These are phyloP conservation scores for Xiphophorus couchianus DNA, from an alignment of 2,113 vertebrate genomes.

Conservation along the genomic window DNA sequence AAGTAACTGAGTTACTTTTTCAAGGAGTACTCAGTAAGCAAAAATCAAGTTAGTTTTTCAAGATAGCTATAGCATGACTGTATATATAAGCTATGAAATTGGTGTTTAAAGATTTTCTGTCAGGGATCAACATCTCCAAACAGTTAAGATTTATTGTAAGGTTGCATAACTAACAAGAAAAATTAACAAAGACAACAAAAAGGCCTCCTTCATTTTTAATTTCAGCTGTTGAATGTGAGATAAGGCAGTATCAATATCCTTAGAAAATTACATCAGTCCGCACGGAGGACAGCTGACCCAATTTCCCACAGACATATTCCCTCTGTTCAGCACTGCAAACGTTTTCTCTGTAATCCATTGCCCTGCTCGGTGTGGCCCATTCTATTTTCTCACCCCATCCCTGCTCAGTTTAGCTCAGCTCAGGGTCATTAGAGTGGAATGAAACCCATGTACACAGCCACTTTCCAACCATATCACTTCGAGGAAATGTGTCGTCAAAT, in stretches of 20 bases:
- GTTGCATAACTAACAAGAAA: no score
- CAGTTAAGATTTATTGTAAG: neutral
- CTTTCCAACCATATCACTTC: conserved; percentile 55
- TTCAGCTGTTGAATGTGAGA: neutral
- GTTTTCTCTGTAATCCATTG: conserved; percentile 39
- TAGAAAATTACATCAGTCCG: neutral
- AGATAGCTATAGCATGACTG: no score
- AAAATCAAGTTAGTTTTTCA: no score
- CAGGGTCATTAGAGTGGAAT: conserved; percentile 55
- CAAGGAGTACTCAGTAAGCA: no score
- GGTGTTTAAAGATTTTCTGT: neutral
- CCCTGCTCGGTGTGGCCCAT: conserved; percentile 29
- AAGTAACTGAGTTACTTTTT: no score
- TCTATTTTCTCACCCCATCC: conserved; percentile 64
- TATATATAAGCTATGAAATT: neutral
- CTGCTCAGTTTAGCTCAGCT: conserved; percentile 39
- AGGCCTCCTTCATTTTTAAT: neutral
- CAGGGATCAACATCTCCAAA: no score
- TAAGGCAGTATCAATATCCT: neutral
- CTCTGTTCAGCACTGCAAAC: neutral
- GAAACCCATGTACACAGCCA: conserved; percentile 50
- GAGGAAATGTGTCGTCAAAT: conserved; percentile 65
- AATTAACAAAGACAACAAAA: no score
- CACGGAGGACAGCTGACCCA: neutral
- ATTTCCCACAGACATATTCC: conserved; percentile 1